phyloP scores from a whole-genome alignment of 2,113 vertebrate genomes.

The Pachycephala philippinensis region DNA sequence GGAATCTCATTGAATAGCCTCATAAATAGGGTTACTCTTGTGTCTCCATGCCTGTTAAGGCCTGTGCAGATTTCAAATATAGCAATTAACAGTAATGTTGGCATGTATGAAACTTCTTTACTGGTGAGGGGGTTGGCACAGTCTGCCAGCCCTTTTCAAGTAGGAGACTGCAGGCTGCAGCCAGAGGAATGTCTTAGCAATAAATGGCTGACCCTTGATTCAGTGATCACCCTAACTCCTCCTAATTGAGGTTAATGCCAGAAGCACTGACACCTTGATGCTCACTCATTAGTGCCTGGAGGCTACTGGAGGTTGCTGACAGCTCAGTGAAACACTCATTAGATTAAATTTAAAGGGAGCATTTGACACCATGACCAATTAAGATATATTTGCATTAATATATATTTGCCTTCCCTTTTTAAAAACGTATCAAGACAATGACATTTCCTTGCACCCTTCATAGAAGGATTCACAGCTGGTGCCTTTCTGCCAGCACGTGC shows the following conservation, averaged over 20 bases:
- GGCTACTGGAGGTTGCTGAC: neutral
- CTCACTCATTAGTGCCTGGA: constrained; percentile 21
- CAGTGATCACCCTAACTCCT: constrained; percentile 11
- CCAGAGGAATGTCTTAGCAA: constrained; percentile 3
- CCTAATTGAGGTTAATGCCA: constrained; percentile 57
- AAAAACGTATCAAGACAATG: neutral
- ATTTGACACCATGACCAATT: neutral
- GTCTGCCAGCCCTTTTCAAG: neutral
- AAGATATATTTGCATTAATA: neutral
- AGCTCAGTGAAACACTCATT: neutral
- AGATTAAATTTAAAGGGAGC: neutral
- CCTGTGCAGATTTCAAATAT: neutral
- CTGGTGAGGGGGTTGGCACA: neutral
- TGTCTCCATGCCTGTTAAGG: neutral
- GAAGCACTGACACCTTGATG: constrained; percentile 48
- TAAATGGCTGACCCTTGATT: constrained; percentile 7
- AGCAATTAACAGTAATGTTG: neutral
- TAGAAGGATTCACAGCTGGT: neutral
- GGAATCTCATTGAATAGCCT: neutral
- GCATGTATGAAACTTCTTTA: neutral
- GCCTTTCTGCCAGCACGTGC: neutral
- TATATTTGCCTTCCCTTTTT: neutral
- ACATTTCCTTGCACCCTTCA: neutral
- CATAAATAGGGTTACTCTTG: neutral
- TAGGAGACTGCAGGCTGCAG: neutral